These are phyloP conservation scores for Oscheius sp. DNA, from an alignment of 2,888 invertebrate species.

Conservation along the genomic window DNA sequence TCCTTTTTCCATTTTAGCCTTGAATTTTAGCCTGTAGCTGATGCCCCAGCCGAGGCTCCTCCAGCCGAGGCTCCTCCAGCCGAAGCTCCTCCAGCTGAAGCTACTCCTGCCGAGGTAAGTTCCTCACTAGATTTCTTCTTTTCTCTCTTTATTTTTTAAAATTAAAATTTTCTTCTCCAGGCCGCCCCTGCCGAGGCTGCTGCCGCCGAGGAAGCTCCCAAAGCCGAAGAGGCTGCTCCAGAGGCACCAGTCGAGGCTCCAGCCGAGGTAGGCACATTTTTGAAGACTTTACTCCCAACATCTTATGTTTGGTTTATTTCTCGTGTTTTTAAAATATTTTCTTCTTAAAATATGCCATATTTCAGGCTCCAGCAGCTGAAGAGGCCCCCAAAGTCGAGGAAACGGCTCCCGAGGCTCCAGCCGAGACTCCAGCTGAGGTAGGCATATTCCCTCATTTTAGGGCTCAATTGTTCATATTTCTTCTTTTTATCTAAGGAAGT, in stretches of 20 bases:
- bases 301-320: background rate
- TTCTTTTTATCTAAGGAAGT: no score
- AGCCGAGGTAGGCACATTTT: constrained; percentile 5
- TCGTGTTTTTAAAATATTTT: background rate
- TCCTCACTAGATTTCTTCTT: background rate
- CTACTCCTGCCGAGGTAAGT: background rate
- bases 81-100: constrained; percentile 15
- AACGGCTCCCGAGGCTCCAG: background rate
- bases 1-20: background rate
- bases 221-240: background rate
- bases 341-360: no score
- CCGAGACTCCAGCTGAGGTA: background rate
- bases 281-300: background rate
- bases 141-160: background rate
- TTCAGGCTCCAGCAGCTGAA: background rate
- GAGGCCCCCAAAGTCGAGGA: background rate
- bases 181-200: constrained; percentile 3
- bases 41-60: background rate
- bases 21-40: background rate
- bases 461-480: no score
- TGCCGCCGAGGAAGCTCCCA: background rate
- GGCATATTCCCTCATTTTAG: background rate
- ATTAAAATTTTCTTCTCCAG: background rate
- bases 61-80: background rate
- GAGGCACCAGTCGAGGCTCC: background rate